These are phyloP conservation scores for Cyclargus thomasi DNA, from an alignment of 1,140 invertebrate species.

Conservation along the genomic window DNA sequence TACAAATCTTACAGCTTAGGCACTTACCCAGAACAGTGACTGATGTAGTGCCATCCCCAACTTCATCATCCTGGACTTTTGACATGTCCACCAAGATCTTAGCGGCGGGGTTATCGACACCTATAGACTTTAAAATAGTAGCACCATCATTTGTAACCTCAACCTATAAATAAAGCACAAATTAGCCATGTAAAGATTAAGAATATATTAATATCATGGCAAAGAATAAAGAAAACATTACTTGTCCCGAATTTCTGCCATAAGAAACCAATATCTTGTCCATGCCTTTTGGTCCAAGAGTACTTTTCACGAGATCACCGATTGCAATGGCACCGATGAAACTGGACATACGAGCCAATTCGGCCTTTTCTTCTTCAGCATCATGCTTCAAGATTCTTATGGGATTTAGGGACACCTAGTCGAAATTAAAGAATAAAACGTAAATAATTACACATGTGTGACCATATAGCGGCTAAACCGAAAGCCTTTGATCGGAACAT, in stretches of 20 bases:
- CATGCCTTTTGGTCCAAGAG: constrained; percentile 99
- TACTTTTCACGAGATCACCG: constrained; percentile 98
- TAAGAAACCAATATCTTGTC: constrained; percentile 97
- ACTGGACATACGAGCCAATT: constrained; percentile 95
- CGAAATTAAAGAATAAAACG: constrained; percentile 31
- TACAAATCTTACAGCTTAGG: neutral
- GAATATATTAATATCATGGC: neutral
- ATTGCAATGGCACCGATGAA: constrained; percentile 99
- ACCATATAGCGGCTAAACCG: neutral
- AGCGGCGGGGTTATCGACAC: constrained; percentile 98
- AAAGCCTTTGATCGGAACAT: neutral
- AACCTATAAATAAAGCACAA: constrained; percentile 75
- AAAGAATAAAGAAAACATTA: constrained; percentile 29
- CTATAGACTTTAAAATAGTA: constrained; percentile 96
- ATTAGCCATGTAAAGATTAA: neutral
- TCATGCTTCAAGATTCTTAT: constrained; percentile 95
- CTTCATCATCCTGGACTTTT: constrained; percentile 99
- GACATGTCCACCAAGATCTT: constrained; percentile 99
- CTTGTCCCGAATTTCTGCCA: constrained; percentile 85
- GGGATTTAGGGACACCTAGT: constrained; percentile 91
- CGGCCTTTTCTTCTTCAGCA: constrained; percentile 98
- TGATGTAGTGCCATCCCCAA: constrained; percentile 99
- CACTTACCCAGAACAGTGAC: constrained; percentile 92
- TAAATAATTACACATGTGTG: constrained; percentile 50
- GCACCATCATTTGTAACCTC: constrained; percentile 99